A percentile compares a stretch with the other conserved stretches of the same genome.
Conservation (phyloP, 1,140 invertebrate genomes). For the Sarcophaga bullata region DNA sequence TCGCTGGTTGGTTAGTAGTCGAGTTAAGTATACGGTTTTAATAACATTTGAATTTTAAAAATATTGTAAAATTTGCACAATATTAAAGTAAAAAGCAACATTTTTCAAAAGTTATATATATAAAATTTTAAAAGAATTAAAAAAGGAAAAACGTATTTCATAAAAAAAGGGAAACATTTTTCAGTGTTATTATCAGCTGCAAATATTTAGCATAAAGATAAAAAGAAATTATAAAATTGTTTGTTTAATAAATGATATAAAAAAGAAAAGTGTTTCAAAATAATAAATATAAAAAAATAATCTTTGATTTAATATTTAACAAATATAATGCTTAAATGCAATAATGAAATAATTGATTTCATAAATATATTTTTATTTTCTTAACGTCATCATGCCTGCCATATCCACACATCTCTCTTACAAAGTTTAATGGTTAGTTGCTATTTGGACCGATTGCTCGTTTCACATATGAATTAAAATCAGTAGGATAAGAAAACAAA, state of each 20-base stretch:
- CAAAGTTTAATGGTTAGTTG: slow-evolving; percentile 11
- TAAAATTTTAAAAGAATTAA: background rate
- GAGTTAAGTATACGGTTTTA: slow-evolving; percentile 40
- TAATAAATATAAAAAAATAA: background rate
- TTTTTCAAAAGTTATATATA: background rate
- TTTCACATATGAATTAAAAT: slow-evolving; percentile 14
- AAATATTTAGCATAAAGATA: background rate
- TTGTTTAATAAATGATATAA: too few species aligned
- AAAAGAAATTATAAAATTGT: background rate
- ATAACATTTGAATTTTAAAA: slow-evolving; percentile 41
- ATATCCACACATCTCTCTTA: background rate
- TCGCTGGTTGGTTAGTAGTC: slow-evolving; percentile 46
- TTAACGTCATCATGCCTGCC: background rate
- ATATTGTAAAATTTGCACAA: too few species aligned
- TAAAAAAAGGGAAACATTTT: too few species aligned
- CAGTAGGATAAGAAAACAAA: background rate
- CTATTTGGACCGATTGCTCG: background rate
- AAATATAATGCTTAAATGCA: background rate
- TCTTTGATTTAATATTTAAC: background rate
- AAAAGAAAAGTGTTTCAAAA: background rate
- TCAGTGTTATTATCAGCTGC: background rate
- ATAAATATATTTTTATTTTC: background rate
- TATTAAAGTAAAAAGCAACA: background rate
- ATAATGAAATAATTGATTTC: slow-evolving; percentile 13
- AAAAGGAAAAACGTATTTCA: too few species aligned